Base-by-base conservation (phyloP, 2,113 vertebrate genomes). In the Scartelaos histophorus region DNA sequence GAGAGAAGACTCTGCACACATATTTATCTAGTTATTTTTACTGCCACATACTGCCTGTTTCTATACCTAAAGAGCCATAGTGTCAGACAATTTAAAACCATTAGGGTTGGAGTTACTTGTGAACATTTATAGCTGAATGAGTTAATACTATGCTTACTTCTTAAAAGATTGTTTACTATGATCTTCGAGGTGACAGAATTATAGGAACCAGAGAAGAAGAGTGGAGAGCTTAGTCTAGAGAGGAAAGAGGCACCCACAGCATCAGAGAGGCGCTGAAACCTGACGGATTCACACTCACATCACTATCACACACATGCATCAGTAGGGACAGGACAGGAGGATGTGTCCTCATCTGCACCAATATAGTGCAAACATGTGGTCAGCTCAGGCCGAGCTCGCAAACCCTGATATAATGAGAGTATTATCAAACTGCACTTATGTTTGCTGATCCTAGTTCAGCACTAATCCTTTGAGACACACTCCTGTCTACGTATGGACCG, bases 201-300 rank as follows among this genome's bases (percentile, higher is more conserved):
- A 49, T 78, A 69, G 74, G 74, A 83, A 73, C 69, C 29, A 67
- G 76, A 57, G 84, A 76, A 58, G 22, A 25, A 58, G 56, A 22
- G 56, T 12, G 22, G 21, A 58, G 22, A 25, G 13, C 24, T 58
- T 58, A 22, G 22, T 12, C n/a, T 22, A 22, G 56, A 58, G 56
- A 71, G 66, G 77, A 74, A 71, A 29, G 1, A 71, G 83, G 53
- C 0, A 54, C 80, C 73, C 24, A 38, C 0, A 3, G 64, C 73
- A 73, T 74, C 78, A 76, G 79, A 1, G 75, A 87, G 83, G 89
- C 86, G 89, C 43, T 86, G 89, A 91, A 86, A 87, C 80, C 76
- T 83, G 75, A 74, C 85, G 62, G 78, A 83, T 88, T 90, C 86
- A 87, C 89, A 85, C 87, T 79, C 82, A 5, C 71, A 66, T 78